Evolutionary conservation across 2,113 vertebrate species (phyloP).

Genomic region (Serinus canaria): DNA sequence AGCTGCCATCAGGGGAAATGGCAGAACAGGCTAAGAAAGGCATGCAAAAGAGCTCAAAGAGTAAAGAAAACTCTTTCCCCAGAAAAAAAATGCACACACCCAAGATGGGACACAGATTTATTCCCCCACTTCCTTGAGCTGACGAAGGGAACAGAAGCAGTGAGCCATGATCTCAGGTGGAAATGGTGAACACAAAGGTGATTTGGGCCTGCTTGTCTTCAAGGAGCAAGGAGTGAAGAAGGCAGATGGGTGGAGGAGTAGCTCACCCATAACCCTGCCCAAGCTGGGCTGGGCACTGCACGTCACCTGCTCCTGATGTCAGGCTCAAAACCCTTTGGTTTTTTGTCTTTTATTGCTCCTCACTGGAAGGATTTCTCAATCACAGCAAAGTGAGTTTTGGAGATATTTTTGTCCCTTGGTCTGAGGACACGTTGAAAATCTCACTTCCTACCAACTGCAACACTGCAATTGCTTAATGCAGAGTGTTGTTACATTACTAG

Average conservation of each 20-base stretch:
- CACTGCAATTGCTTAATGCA: not conserved
- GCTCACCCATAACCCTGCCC: not conserved
- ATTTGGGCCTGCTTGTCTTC: not conserved
- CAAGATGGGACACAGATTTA: not conserved
- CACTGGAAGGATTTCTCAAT: not conserved
- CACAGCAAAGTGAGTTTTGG: not conserved
- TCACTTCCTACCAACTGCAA: not conserved
- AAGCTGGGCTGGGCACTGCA: not conserved
- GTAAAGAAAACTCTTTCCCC: not conserved
- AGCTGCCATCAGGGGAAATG: not conserved
- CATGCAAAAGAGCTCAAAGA: not conserved
- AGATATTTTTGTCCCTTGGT: not conserved
- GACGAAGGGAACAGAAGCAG: not conserved
- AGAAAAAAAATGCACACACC: not conserved
- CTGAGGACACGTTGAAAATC: not conserved
- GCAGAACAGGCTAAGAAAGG: not conserved
- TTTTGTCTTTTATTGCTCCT: not conserved
- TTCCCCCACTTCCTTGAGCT: not conserved
- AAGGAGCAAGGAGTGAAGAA: not conserved
- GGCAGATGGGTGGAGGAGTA: not conserved
- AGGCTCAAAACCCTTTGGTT: not conserved
- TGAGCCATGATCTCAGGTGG: not conserved
- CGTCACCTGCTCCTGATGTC: not conserved
- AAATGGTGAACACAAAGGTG: not conserved
- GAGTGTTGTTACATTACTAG: not conserved